Conservation (phyloP, 2,797 vertebrate species). For the Vireo griseus region DNA sequence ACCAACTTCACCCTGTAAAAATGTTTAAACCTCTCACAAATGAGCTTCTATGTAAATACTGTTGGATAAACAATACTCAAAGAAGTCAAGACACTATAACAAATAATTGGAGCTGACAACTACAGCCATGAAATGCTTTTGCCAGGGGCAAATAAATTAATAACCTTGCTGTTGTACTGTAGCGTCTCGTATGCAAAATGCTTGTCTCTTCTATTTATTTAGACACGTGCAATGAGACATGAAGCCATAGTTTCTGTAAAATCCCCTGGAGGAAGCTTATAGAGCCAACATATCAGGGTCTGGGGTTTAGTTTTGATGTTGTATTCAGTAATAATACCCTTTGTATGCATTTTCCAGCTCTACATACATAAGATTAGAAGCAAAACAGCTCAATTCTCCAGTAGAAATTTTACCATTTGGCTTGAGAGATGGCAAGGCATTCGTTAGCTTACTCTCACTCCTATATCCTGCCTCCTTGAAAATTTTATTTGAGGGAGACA, state of each 20-base stretch:
- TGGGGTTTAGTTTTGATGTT: neutral
- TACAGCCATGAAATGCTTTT: slow-evolving; percentile 15
- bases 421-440: neutral
- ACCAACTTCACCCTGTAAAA: neutral
- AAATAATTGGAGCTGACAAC: neutral
- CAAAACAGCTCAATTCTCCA: neutral
- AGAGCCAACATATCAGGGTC: neutral
- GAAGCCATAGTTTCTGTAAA: slow-evolving; percentile 12
- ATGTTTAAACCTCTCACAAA: neutral
- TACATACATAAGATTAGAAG: neutral
- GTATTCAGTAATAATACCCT: neutral
- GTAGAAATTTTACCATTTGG: neutral
- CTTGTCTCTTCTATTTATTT: neutral
- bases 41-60: slow-evolving; percentile 1
- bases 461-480: neutral
- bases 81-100: neutral
- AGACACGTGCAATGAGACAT: slow-evolving; percentile 11
- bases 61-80: neutral
- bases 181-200: neutral
- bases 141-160: slow-evolving; percentile 4
- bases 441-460: neutral
- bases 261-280: neutral
- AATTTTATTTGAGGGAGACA: neutral
- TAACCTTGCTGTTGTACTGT: neutral
- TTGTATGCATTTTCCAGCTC: neutral